Conservation (phyloP, 2,888 invertebrate genomes). For the Germaria angustata region DNA sequence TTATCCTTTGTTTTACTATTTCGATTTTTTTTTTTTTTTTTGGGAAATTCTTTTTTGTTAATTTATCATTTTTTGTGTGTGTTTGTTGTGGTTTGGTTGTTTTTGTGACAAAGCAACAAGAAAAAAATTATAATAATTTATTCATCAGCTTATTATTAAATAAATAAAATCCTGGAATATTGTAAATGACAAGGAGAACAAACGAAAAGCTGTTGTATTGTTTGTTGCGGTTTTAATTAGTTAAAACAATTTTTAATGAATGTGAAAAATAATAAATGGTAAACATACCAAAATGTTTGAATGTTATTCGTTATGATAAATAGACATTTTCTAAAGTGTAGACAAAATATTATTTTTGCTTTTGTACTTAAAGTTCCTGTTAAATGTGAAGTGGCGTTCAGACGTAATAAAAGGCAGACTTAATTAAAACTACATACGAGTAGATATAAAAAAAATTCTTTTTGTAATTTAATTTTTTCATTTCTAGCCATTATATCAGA, state of each 20-base stretch:
- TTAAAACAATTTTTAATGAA: slow-evolving; percentile 55
- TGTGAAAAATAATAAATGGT: slow-evolving; percentile 14
- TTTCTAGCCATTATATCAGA: background rate
- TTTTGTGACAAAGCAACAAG: slow-evolving; percentile 36
- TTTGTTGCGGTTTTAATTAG: slow-evolving; percentile 65
- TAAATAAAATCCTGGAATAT: slow-evolving; percentile 63
- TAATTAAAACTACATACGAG: background rate
- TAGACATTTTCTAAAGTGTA: slow-evolving; percentile 12
- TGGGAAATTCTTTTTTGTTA: background rate
- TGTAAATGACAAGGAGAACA: slow-evolving; percentile 63
- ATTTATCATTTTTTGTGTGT: background rate
- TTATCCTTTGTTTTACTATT: slow-evolving; percentile 40
- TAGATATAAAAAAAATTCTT: no score
- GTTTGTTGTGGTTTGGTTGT: slow-evolving; percentile 47
- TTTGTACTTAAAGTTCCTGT: slow-evolving; percentile 10
- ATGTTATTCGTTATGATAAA: slow-evolving; percentile 20
- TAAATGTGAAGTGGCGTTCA: background rate
- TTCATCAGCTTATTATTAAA: slow-evolving; percentile 63
- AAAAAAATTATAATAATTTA: slow-evolving; percentile 45
- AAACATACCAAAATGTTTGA: slow-evolving; percentile 21
- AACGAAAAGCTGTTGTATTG: slow-evolving; percentile 64
- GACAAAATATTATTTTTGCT: slow-evolving; percentile 26
- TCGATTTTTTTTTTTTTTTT: slow-evolving; percentile 16
- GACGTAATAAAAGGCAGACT: background rate
- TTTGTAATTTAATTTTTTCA: background rate